Evolutionary conservation across 2,113 vertebrate genomes (phyloP).

Genomic region (Bos javanicus): DNA sequence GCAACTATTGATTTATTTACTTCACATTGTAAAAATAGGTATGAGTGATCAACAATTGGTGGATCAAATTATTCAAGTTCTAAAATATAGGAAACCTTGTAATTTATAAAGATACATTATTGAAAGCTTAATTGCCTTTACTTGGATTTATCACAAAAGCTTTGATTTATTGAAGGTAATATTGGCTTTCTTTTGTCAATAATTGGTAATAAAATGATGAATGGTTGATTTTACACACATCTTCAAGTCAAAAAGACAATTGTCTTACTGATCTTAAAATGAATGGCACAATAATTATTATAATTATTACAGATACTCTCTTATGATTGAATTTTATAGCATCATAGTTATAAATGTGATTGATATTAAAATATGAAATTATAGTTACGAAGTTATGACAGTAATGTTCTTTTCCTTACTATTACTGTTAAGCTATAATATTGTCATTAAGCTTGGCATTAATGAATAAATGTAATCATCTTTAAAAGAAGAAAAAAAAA

Average conservation of each 20-base stretch:
- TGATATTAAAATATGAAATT: conserved; percentile 34
- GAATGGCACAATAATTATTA: background rate
- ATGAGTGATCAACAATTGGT: background rate
- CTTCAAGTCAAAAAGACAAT: background rate
- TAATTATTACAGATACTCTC: conserved; percentile 21
- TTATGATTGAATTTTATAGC: background rate
- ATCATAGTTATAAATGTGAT: background rate
- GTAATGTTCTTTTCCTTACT: conserved; percentile 28
- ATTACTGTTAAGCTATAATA: background rate
- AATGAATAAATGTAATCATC: conserved; percentile 26
- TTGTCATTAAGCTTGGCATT: conserved; percentile 23
- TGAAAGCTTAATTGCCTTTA: background rate
- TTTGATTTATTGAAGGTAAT: background rate
- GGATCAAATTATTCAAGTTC: background rate
- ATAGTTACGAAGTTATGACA: background rate
- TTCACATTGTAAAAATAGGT: background rate
- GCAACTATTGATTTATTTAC: background rate
- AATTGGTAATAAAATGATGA: conserved; percentile 24
- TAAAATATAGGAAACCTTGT: background rate
- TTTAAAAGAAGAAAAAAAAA: conserved; percentile 18
- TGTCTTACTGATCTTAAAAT: background rate
- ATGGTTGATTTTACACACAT: background rate
- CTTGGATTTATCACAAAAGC: background rate
- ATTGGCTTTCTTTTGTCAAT: conserved; percentile 20
- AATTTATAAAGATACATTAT: background rate